Conservation (phyloP, 2,888 invertebrate genomes). For the Caenorhabditis sulstoni region DNA sequence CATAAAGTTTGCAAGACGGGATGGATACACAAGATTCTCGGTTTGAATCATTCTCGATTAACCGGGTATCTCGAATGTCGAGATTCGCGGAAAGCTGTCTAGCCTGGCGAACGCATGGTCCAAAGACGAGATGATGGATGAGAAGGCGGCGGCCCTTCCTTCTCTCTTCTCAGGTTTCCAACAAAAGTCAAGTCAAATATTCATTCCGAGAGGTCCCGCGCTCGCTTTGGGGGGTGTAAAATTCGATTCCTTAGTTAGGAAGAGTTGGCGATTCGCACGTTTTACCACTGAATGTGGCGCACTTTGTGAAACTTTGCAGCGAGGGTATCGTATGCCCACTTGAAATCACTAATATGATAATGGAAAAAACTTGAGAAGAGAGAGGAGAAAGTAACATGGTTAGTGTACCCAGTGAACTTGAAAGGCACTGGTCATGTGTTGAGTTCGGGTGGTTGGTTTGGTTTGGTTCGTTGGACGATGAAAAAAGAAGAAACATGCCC, state of each 20-base stretch:
- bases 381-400: neutral
- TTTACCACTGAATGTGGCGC: slow-evolving; percentile 11
- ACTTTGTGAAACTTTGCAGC: neutral
- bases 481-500: too few species aligned
- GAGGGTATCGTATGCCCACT: too few species aligned
- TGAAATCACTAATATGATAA: neutral
- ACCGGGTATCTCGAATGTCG: too few species aligned
- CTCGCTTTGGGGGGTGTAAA: slow-evolving; percentile 42
- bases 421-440: too few species aligned
- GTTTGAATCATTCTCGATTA: too few species aligned
- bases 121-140: neutral
- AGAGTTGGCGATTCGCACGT: slow-evolving; percentile 28
- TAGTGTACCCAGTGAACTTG: too few species aligned
- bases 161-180: slow-evolving; percentile 42
- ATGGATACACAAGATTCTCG: too few species aligned
- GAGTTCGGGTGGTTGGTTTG: too few species aligned
- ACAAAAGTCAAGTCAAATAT: slow-evolving; percentile 59
- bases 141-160: slow-evolving; percentile 9
- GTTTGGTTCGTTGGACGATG: too few species aligned
- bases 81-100: too few species aligned
- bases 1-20: too few species aligned
- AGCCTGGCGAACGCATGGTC: slow-evolving; percentile 9
- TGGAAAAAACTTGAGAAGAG: neutral
- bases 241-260: slow-evolving; percentile 53
- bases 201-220: slow-evolving; percentile 13